Evolutionary conservation across 2,113 vertebrate species (phyloP), one percentile per base, ranked within the genome.

Genomic region (Mobula hypostoma): DNA sequence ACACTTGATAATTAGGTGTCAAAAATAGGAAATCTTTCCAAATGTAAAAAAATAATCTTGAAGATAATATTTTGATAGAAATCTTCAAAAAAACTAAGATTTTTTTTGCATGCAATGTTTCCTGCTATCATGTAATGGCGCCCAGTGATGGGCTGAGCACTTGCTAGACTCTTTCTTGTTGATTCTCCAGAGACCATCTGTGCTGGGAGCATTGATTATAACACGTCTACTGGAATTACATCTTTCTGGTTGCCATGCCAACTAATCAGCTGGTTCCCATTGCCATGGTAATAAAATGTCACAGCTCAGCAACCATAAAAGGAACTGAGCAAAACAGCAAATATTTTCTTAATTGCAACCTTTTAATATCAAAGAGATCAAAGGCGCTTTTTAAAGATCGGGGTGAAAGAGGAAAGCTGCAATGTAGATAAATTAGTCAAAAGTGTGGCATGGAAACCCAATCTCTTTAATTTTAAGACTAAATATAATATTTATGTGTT

Each of bases 161-260:
- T 98, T 98, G 98, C 97, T 98, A 98, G 98, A 97, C 97, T 98
- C 98, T 98, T 98, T 98, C 98, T 98, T 98, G 98, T 98, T 99
- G 98, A 99, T 99, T 98, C 99, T 99, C 98, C 96, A 96, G 98
- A 98, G 98, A 98, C 97, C 98, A 98, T 99, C 98, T 99, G 99
- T 97, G 98, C 98, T 98, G 98, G 98, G 98, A 98, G 98, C 98
- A 99, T 99, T 99, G 98, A 99, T 99, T 99, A 99, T 98, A 99
- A 98, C 98, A 97, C 98, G 98, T 99, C 99, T 99, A 98, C 97
- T 98, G 98, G 99, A 98, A 99, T 99, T 99, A 99, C 98, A 99
- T 99, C 98, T 99, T 98, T 99, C 98, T 98, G 97, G 98, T 99
- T 99, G 98, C 98, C 98, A 99, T 99, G 99, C 98, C 99, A 99